These are phyloP conservation scores for Geopemphigus sp. DNA, from an alignment of 1,140 invertebrate species.

Conservation along the genomic window DNA sequence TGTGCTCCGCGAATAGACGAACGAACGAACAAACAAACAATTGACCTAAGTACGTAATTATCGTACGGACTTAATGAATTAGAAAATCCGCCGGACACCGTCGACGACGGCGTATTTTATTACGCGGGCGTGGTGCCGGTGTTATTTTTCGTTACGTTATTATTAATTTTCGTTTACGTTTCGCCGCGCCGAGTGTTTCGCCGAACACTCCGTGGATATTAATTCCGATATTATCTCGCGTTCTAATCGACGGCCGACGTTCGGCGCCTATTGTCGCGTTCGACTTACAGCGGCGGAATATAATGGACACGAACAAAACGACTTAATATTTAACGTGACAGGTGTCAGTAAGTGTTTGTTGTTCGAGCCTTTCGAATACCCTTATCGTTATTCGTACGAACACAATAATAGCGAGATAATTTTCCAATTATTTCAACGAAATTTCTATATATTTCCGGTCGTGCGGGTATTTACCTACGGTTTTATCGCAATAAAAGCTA, in stretches of 20 bases:
- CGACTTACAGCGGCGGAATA: background rate
- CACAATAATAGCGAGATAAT: too few species aligned
- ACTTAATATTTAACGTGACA: conserved; percentile 14
- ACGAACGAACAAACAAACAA: conserved; percentile 20
- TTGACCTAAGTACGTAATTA: background rate
- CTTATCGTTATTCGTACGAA: background rate
- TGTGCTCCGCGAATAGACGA: conserved; percentile 32
- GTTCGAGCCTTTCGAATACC: background rate
- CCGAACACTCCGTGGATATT: conserved; percentile 24
- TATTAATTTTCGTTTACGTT: too few species aligned
- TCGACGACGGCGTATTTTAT: background rate
- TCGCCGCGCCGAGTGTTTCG: too few species aligned
- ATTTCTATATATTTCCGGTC: too few species aligned
- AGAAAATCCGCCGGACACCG: conserved; percentile 17
- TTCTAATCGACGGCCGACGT: background rate
- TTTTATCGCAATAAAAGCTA: too few species aligned
- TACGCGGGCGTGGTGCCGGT: too few species aligned
- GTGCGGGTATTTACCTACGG: too few species aligned
- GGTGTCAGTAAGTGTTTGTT: background rate
- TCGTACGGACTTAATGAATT: conserved; percentile 18
- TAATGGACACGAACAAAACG: conserved; percentile 4
- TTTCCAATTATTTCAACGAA: too few species aligned
- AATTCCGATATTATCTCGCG: conserved; percentile 2
- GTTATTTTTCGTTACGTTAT: background rate
- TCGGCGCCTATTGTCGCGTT: background rate